Evolutionary conservation across 1,140 invertebrate genomes (phyloP).

Genomic region (Pemphigus obesinymphae): DNA sequence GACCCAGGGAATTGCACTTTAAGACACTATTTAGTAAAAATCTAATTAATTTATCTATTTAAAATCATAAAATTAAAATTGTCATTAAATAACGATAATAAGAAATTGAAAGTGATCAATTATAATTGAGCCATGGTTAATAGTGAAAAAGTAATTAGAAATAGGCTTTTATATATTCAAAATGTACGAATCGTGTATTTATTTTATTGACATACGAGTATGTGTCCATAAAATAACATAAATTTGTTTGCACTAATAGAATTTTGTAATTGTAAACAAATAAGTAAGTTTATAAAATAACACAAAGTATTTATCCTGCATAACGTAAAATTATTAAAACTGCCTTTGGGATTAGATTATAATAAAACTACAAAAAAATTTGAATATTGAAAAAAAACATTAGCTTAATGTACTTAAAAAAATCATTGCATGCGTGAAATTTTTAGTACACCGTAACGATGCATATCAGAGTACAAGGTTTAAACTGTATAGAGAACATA

Average conservation of each 20-base stretch:
- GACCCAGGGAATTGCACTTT: too few species aligned
- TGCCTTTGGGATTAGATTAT: too few species aligned
- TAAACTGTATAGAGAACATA: background rate
- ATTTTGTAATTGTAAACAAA: background rate
- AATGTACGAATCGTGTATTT: background rate
- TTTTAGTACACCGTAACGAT: background rate
- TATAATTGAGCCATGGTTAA: background rate
- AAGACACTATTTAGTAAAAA: too few species aligned
- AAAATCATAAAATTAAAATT: too few species aligned
- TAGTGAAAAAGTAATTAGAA: background rate
- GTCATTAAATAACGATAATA: too few species aligned
- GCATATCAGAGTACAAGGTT: background rate
- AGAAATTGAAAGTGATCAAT: too few species aligned
- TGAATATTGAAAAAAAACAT: background rate
- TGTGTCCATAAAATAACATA: background rate
- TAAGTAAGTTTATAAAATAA: background rate
- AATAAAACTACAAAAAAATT: background rate
- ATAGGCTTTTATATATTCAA: background rate
- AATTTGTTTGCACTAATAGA: background rate
- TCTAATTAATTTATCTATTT: too few species aligned
- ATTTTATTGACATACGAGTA: background rate
- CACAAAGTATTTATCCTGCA: background rate
- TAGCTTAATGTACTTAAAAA: background rate
- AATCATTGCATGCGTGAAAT: background rate
- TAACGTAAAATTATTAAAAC: background rate